Evolutionary conservation across 2,888 invertebrate genomes (phyloP).

Genomic region (Ennomos quercinarius): DNA sequence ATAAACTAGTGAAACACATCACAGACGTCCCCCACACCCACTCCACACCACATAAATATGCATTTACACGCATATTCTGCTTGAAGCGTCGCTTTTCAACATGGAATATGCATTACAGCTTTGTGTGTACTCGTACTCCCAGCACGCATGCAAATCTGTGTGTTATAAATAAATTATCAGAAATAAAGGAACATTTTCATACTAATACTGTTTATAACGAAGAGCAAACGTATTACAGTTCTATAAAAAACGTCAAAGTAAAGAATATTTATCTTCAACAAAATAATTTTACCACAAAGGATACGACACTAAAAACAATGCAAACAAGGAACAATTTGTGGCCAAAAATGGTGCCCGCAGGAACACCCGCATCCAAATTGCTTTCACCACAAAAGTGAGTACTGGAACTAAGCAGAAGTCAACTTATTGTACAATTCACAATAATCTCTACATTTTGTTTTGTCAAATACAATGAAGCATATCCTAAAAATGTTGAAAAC

Average conservation of each 20-base stretch:
- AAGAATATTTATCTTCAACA: conserved; percentile 19
- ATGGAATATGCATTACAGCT: conserved; percentile 56
- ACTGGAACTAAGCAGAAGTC: conserved; percentile 66
- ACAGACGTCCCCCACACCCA: too few relatives aligned
- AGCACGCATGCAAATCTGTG: conserved; percentile 2
- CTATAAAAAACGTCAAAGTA: too few relatives aligned
- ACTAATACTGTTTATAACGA: not conserved
- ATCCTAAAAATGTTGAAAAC: conserved; percentile 71
- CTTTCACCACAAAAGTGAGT: conserved; percentile 64
- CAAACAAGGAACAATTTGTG: conserved; percentile 46
- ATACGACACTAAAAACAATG: conserved; percentile 25
- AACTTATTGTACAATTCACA: conserved; percentile 66
- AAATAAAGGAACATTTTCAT: not conserved
- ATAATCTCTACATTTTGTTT: conserved; percentile 63
- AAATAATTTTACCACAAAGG: conserved; percentile 29
- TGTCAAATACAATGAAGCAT: conserved; percentile 64
- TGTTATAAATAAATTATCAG: not conserved
- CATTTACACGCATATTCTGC: conserved; percentile 61
- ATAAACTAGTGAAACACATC: too few relatives aligned
- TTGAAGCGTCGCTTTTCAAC: conserved; percentile 48
- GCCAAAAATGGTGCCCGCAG: conserved; percentile 49
- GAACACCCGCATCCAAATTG: conserved; percentile 61
- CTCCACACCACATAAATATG: conserved; percentile 59
- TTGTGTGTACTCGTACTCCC: conserved; percentile 23
- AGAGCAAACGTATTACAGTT: too few relatives aligned